phyloP scores from a whole-genome alignment of 2,888 invertebrate genomes.

The Nipponacmea schrenckii region DNA sequence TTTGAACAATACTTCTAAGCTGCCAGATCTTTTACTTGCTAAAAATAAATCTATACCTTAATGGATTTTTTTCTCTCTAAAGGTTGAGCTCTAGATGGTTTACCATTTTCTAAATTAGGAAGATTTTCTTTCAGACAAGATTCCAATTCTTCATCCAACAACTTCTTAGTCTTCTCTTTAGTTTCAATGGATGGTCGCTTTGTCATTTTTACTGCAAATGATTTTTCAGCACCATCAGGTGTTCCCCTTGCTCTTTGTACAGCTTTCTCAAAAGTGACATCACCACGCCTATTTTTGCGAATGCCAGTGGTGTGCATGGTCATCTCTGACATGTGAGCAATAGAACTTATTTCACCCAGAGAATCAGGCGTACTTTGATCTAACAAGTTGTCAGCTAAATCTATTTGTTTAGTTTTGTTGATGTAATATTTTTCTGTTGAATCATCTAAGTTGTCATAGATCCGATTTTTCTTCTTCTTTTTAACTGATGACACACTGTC shows the following conservation, averaged over 20 bases:
- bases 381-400: slow-evolving; percentile 14
- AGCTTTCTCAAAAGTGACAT: slow-evolving; percentile 57
- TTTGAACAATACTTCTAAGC: no score
- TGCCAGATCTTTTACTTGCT: no score
- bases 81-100: slow-evolving; percentile 21
- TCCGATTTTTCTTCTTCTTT: slow-evolving; percentile 22
- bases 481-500: slow-evolving; percentile 33
- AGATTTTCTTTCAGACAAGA: slow-evolving; percentile 13
- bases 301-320: slow-evolving; percentile 40
- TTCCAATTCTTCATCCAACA: slow-evolving; percentile 20
- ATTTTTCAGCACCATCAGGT: slow-evolving; percentile 60
- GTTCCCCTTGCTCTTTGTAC: slow-evolving; percentile 56
- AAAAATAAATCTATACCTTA: slow-evolving; percentile 44
- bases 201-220: slow-evolving; percentile 40
- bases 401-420: slow-evolving; percentile 10
- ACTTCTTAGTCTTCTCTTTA: slow-evolving; percentile 22
- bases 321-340: slow-evolving; percentile 46
- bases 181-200: slow-evolving; percentile 19
- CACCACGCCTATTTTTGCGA: slow-evolving; percentile 30
- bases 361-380: slow-evolving; percentile 46
- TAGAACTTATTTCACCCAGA: slow-evolving; percentile 57
- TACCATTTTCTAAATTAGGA: slow-evolving; percentile 14
- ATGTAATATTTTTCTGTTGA: slow-evolving; percentile 19
- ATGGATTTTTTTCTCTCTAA: slow-evolving; percentile 47
- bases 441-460: slow-evolving; percentile 18